Evolutionary conservation across 2,888 invertebrate species (phyloP).

Genomic region (Cybosia mesomella): DNA sequence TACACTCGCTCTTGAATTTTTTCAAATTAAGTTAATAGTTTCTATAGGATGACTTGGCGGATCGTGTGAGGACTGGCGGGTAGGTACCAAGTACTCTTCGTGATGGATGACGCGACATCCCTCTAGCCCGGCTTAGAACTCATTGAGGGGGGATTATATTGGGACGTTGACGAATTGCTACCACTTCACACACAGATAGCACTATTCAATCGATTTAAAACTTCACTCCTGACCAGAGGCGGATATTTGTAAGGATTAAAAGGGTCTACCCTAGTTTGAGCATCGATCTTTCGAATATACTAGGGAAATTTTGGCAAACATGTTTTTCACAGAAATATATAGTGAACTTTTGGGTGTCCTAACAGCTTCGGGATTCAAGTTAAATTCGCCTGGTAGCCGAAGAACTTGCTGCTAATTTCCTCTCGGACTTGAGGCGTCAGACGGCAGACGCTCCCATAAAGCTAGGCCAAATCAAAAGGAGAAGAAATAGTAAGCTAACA

Average conservation of each 20-base stretch:
- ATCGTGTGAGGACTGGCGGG: constrained; percentile 54
- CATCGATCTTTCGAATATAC: not conserved
- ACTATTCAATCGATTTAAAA: constrained; percentile 83
- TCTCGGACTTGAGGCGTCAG: too few species aligned
- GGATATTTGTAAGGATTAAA: constrained; percentile 62
- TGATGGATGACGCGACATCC: constrained; percentile 83
- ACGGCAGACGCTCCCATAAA: too few species aligned
- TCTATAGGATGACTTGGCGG: constrained; percentile 65
- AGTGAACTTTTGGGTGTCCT: not conserved
- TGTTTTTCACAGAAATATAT: not conserved
- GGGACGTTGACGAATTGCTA: constrained; percentile 83
- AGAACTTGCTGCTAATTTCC: too few species aligned
- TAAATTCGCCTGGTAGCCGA: too few species aligned
- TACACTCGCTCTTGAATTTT: constrained; percentile 42
- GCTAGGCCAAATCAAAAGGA: too few species aligned
- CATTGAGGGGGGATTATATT: constrained; percentile 83
- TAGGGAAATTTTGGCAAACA: not conserved
- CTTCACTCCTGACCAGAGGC: constrained; percentile 59
- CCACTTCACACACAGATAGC: constrained; percentile 75
- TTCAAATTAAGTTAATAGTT: constrained; percentile 62
- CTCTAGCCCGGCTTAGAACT: constrained; percentile 76
- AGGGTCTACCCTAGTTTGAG: constrained; percentile 39
- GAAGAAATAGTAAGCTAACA: too few species aligned
- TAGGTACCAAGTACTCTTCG: constrained; percentile 53
- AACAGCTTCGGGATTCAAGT: too few species aligned